Evolutionary conservation across 2,797 vertebrate species (phyloP).

Genomic region (Darevskia nairensis): DNA sequence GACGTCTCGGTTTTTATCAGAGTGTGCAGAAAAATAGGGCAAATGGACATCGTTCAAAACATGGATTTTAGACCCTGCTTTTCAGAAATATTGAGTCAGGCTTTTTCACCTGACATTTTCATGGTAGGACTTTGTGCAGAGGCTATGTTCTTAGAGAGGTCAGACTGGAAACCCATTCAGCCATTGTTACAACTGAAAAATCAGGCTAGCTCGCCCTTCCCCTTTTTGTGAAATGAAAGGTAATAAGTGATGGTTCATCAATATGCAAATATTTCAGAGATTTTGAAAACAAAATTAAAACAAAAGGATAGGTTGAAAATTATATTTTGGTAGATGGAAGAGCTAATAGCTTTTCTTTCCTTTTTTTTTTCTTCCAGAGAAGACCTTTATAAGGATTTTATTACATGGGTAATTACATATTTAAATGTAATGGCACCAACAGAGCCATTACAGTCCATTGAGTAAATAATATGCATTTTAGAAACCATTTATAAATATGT

Average conservation of each 20-base stretch:
- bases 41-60: neutral
- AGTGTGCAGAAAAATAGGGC: conserved; percentile 25
- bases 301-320: conserved; percentile 53
- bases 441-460: conserved; percentile 61
- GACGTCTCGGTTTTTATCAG: conserved; percentile 45
- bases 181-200: conserved; percentile 47
- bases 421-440: conserved; percentile 63
- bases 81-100: neutral
- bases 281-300: conserved; percentile 58
- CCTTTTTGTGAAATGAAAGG: conserved; percentile 47
- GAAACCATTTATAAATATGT: conserved; percentile 75
- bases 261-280: conserved; percentile 34
- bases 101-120: neutral
- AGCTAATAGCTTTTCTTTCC: conserved; percentile 49
- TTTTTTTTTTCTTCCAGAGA: conserved; percentile 24
- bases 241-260: conserved; percentile 14
- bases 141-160: conserved; percentile 22
- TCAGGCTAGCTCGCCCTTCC: too few relatives aligned
- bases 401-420: conserved; percentile 72
- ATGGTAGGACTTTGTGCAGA: neutral
- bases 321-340: conserved; percentile 44
- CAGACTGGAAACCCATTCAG: conserved; percentile 14
- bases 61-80: neutral
- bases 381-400: conserved; percentile 66
- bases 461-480: conserved; percentile 72